Evolutionary conservation across 2,113 vertebrate genomes (phyloP).

Genomic region (Halcyon malimbica): DNA sequence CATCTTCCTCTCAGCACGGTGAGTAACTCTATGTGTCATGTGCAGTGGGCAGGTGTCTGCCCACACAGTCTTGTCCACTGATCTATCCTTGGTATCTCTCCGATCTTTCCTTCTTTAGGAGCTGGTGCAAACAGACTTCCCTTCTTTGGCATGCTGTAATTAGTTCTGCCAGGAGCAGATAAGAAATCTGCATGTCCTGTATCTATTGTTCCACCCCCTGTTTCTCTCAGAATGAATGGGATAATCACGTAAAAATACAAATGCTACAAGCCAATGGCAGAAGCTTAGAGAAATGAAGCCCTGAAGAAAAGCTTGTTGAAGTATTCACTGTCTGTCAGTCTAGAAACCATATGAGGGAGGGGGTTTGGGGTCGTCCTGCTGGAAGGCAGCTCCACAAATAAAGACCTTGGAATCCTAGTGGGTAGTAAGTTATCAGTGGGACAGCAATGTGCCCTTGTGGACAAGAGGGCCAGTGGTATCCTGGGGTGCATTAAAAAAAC

Average conservation of each 20-base stretch:
- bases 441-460: too few relatives aligned
- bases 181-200: constrained; percentile 20
- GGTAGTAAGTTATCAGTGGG: too few relatives aligned
- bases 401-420: too few relatives aligned
- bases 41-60: constrained; percentile 41
- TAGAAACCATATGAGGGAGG: neutral
- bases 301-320: neutral
- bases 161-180: constrained; percentile 10
- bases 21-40: constrained; percentile 38
- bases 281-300: neutral
- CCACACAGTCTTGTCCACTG: constrained; percentile 21
- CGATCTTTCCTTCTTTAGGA: neutral
- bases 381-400: too few relatives aligned
- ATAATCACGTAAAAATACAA: constrained; percentile 18
- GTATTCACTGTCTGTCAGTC: neutral
- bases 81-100: neutral
- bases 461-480: too few relatives aligned
- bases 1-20: constrained; percentile 88
- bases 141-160: constrained; percentile 46
- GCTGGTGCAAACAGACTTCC: constrained; percentile 37
- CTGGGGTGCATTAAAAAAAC: too few relatives aligned
- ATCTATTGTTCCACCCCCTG: neutral
- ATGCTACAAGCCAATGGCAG: constrained; percentile 2
- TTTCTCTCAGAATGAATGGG: neutral
- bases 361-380: neutral